phyloP scores from a whole-genome alignment of 2,797 vertebrate species.

The Ctenosaura bakeri region DNA sequence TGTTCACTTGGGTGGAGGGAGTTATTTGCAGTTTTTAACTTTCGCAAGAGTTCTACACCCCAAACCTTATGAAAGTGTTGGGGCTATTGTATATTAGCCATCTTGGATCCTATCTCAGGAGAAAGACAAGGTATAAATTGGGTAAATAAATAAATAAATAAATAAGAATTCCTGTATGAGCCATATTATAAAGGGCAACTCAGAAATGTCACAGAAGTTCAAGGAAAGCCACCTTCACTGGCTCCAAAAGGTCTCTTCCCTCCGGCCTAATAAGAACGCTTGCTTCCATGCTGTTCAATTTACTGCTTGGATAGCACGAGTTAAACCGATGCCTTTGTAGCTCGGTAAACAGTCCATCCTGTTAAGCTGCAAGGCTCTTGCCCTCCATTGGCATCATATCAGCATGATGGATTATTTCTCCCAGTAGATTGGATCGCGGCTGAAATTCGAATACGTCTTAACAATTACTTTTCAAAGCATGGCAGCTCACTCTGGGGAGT shows the following conservation, averaged over 20 bases:
- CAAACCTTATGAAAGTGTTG: too few relatives aligned
- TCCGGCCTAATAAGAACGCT: slow-evolving; percentile 42
- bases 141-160: slow-evolving; percentile 48
- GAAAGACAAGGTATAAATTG: neutral
- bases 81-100: too few relatives aligned
- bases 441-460: slow-evolving; percentile 67
- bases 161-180: slow-evolving; percentile 34
- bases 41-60: too few relatives aligned
- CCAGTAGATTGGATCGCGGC: slow-evolving; percentile 63
- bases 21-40: too few relatives aligned
- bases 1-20: too few relatives aligned
- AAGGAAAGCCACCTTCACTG: neutral
- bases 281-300: slow-evolving; percentile 66
- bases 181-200: slow-evolving; percentile 41
- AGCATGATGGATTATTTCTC: slow-evolving; percentile 70
- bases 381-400: slow-evolving; percentile 70
- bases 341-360: slow-evolving; percentile 59
- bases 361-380: slow-evolving; percentile 61
- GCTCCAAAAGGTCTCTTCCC: slow-evolving; percentile 41
- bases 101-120: too few relatives aligned
- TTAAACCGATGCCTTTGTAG: slow-evolving; percentile 68
- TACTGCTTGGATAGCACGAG: slow-evolving; percentile 67
- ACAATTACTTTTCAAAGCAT: slow-evolving; percentile 56
- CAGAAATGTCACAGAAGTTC: slow-evolving; percentile 48
- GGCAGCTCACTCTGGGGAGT: slow-evolving; percentile 30